Evolutionary conservation across 2,113 vertebrate genomes (phyloP), one percentile per base, ranked within the genome.

Genomic region (Chaenogobius annularis): DNA sequence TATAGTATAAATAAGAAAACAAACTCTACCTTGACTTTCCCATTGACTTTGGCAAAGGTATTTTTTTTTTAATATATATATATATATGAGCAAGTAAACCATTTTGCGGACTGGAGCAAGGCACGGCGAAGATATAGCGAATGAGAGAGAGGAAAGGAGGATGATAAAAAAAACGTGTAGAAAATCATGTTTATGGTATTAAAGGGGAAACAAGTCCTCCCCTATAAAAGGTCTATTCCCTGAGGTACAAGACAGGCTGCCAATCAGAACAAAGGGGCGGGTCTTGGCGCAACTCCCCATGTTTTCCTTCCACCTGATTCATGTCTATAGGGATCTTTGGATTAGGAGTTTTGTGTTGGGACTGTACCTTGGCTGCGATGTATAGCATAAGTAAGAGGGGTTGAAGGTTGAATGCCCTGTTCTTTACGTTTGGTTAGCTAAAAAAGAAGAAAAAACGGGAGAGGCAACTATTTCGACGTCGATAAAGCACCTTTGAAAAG

Each of bases 1-100:
- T 98, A 97, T 95, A 97, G 96, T 97, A 98, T 97, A 98, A 98
- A 99, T 97, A 98, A 91, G 96, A 96, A 95, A 95, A 95, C 94
- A 94, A 95, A 96, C 94, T 96, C 89, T 91, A 92, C 87, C 94
- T 94, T 94, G 94, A 89, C 92, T 94, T 95, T 94, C 94, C 95
- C 95, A 94, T 95, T 94, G 94, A 96, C 96, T 98, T 98, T 99
- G 97, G 97, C 96, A 95, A 97, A 96, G 94, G 94, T 94, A 92
- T 93, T 85, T 92, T 63, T 31, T 31, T 31, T n/a, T n/a, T n/a
- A n/a, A n/a, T n/a, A n/a, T 37, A 26, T 19, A 52, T 52, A 52
- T n/a, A 8, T 52, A 52, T 26, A 61, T 92, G 94, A 93, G 94
- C 95, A 94, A 96, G 94, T 95, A 95, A 93, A 97, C 93, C 93